Base-by-base conservation (phyloP, 2,797 vertebrate species). In the Molossus alvarezi region DNA sequence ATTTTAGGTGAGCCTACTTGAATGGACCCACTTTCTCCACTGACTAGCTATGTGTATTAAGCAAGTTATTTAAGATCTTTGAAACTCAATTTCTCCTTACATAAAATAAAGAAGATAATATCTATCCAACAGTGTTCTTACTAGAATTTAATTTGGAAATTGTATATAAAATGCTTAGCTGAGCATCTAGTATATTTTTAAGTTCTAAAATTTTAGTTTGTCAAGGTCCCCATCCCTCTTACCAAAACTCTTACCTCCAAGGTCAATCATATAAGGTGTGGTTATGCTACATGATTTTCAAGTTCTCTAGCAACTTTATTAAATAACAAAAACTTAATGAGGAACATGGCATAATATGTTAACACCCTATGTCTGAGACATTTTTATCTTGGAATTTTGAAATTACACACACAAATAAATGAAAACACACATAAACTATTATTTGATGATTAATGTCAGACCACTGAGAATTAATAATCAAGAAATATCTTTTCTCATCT, bases 381-480 rank as follows among this genome's bases (percentile, higher is more conserved):
- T 88, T 82, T 93, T 73, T 76, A 80, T 57, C 8, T n/a, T 84
- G 21, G 8, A 86, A 60, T 41, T 88, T 69, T 95, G 20, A 72
- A 92, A 69, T 77, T 87, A 9, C 5, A 27, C 15, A 85, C 12
- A 58, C 21, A 58, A 2, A 55, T 1, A 51, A 8, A 71, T 0
- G 53, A 15, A 90, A 58, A 67, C 6, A 64, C 0, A 27, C 90
- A 71, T 23, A 91, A 84, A 90, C 41, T 79, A 29, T 75, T 51
- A 9, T 88, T 89, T 88, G 55, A 29, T 65, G 53, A 60, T 48
- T 72, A 90, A 53, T 75, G 79, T 62, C 69, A 79, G 7, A 65
- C 8, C 2, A 17, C 14, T 9, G 6, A 20, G 76, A 72, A 90
- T 62, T 76, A 75, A 7, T 15, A 87, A 71, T 65, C 4, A 37